Evolutionary conservation across 2,113 vertebrate species (phyloP).

Genomic region (Pao palembangensis): DNA sequence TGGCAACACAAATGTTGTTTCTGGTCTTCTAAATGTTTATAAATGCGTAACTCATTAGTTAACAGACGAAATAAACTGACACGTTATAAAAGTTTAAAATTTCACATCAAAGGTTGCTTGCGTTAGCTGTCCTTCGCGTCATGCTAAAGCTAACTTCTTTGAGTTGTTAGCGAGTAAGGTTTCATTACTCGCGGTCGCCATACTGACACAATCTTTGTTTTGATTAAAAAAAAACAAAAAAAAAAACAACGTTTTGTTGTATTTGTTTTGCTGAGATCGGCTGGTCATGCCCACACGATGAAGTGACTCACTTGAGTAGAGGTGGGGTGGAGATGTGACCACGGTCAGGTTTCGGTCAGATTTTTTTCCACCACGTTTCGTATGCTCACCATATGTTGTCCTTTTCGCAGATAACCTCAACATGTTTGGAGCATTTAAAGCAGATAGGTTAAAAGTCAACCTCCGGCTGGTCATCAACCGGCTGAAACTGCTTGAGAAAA

Average conservation of each 20-base stretch:
- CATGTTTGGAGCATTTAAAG: constrained; percentile 95
- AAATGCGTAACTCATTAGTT: background rate
- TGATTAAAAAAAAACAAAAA: too few species aligned
- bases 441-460: constrained; percentile 92
- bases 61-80: background rate
- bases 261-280: constrained; percentile 7
- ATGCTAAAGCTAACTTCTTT: constrained; percentile 36
- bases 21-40: accelerated
- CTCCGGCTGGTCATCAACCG: constrained; percentile 94
- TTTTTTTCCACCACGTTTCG: background rate
- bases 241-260: constrained; percentile 9
- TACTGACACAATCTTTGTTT: background rate
- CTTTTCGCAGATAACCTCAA: constrained; percentile 44
- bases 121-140: constrained; percentile 4
- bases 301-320: constrained; percentile 42
- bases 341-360: constrained; percentile 1
- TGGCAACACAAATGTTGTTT: too few species aligned
- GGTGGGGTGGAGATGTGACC: constrained; percentile 6
- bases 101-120: background rate
- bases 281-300: constrained; percentile 58
- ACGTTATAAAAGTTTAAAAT: background rate
- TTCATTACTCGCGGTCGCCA: background rate
- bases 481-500: constrained; percentile 97
- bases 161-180: background rate
- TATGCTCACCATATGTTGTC: background rate